phyloP scores from a whole-genome alignment of 2,113 vertebrate species.

The Coreoperca whiteheadi region DNA sequence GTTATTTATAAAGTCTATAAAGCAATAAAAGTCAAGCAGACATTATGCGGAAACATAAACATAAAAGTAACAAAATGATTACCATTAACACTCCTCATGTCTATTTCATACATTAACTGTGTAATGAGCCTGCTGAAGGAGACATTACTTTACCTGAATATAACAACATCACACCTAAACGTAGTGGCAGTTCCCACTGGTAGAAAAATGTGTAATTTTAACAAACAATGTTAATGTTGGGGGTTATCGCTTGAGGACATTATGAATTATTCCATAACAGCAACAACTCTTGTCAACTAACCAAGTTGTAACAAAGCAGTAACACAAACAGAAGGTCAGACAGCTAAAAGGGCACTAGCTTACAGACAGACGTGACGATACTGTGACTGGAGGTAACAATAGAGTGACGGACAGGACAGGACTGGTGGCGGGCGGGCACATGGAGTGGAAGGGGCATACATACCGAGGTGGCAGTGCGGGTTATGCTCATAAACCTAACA shows the following conservation, averaged over 20 bases:
- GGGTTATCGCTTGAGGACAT: neutral
- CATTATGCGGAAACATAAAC: neutral
- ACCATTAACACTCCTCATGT: neutral
- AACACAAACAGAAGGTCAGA: slow-evolving; percentile 34
- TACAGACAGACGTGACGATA: slow-evolving; percentile 35
- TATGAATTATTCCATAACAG: neutral
- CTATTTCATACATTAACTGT: neutral
- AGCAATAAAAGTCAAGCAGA: neutral
- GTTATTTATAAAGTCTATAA: neutral
- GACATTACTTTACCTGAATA: neutral
- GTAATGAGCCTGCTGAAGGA: neutral
- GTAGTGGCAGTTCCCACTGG: neutral
- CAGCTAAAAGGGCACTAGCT: slow-evolving; percentile 6
- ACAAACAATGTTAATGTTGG: neutral
- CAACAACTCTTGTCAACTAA: neutral
- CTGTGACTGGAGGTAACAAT: slow-evolving; percentile 25
- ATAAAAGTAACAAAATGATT: neutral
- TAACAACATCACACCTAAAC: neutral
- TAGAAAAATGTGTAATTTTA: neutral
- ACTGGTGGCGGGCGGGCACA: slow-evolving; percentile 55
- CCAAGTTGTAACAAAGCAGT: slow-evolving; percentile 3
- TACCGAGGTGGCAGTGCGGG: slow-evolving; percentile 89
- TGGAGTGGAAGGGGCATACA: slow-evolving; percentile 74
- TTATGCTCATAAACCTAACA: slow-evolving; percentile 99
- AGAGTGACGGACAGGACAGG: slow-evolving; percentile 58